A percentile compares a stretch with the other conserved stretches of the same genome.
Conservation (phyloP, 2,113 vertebrate genomes). For the Hippocampus comes region DNA sequence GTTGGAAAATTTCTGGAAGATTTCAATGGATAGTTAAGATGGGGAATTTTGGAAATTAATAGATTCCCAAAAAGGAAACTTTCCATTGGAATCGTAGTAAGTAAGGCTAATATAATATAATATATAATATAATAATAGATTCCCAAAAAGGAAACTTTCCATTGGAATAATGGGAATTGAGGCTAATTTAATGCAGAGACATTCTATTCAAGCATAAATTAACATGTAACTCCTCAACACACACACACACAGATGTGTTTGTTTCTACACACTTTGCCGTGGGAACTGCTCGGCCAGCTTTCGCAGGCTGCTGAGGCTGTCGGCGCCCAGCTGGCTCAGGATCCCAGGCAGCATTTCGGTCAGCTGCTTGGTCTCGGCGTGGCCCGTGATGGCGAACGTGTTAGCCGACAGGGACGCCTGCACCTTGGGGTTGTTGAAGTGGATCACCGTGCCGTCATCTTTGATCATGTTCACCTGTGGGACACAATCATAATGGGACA, state of each 20-base stretch:
- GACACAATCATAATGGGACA: background rate
- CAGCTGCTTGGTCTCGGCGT: slow-evolving; percentile 95
- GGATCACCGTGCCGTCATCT: slow-evolving; percentile 97
- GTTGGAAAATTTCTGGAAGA: too few relatives aligned
- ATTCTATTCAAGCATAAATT: too few relatives aligned
- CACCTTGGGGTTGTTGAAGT: slow-evolving; percentile 99
- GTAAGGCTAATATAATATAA: too few relatives aligned
- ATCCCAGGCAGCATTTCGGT: slow-evolving; percentile 99
- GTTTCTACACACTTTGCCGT: slow-evolving; percentile 81
- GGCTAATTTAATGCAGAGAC: too few relatives aligned
- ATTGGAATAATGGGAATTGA: too few relatives aligned
- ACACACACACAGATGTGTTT: background rate
- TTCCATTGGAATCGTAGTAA: too few relatives aligned
- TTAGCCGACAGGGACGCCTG: slow-evolving; percentile 97
- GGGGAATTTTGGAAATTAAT: too few relatives aligned
- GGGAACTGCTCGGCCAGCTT: slow-evolving; percentile 98
- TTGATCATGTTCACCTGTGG: slow-evolving; percentile 98
- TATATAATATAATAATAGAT: too few relatives aligned
- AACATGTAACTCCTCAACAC: too few relatives aligned
- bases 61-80: too few relatives aligned
- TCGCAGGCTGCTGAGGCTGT: slow-evolving; percentile 96
- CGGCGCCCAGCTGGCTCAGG: slow-evolving; percentile 96
- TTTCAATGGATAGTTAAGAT: too few relatives aligned
- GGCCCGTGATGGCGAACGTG: slow-evolving; percentile 96
- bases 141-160: too few relatives aligned